Evolutionary conservation across 2,113 vertebrate genomes (phyloP).

Genomic region (Hippocampus zosterae): DNA sequence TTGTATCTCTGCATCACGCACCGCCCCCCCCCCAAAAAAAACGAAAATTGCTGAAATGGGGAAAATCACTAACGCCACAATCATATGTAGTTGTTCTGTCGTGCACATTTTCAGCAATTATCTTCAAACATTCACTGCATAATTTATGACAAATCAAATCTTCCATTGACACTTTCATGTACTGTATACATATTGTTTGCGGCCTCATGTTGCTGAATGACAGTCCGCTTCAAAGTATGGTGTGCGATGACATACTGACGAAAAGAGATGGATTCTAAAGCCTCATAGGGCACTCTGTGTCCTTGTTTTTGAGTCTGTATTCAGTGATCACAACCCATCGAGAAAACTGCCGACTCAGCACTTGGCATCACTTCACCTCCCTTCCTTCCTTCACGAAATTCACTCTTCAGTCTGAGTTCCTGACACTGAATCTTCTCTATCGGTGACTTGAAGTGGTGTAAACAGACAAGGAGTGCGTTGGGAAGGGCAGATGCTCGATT

Average conservation of each 20-base stretch:
- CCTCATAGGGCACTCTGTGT: background rate
- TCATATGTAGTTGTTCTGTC: no score
- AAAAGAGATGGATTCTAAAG: background rate
- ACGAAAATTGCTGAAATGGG: no score
- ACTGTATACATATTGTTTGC: background rate
- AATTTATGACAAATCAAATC: background rate
- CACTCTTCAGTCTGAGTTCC: slow-evolving; percentile 17
- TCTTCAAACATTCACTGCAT: background rate
- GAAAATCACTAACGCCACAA: no score
- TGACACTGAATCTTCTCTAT: slow-evolving; percentile 35
- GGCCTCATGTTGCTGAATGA: background rate
- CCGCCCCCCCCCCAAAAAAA: no score
- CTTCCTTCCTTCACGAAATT: slow-evolving; percentile 1
- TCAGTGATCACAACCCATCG: background rate
- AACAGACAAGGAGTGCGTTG: slow-evolving; percentile 5
- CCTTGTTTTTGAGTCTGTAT: background rate
- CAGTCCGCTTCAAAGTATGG: background rate
- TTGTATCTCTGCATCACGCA: no score
- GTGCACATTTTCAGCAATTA: no score
- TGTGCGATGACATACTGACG: background rate
- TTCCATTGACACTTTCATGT: background rate
- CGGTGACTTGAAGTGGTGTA: slow-evolving; percentile 37
- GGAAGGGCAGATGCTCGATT: slow-evolving; percentile 31
- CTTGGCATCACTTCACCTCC: background rate
- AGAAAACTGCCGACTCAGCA: background rate